Evolutionary conservation across 2,113 vertebrate species (phyloP).

Genomic region (Philantomba maxwellii): DNA sequence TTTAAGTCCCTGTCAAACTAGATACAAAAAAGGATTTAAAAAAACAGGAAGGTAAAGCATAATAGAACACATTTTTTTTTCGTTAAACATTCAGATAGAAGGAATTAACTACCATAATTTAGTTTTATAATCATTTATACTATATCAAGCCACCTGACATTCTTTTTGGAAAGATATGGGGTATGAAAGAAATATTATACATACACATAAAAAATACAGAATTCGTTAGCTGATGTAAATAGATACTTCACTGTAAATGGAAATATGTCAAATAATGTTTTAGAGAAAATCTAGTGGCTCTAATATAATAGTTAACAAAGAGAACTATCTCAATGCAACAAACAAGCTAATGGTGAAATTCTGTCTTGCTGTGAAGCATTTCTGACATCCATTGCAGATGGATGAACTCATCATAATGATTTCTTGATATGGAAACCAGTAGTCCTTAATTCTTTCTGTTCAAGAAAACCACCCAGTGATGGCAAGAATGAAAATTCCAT

Average conservation of each 20-base stretch:
- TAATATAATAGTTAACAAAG: neutral
- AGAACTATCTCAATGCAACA: neutral
- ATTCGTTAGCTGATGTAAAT: neutral
- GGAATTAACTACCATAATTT: slow-evolving; percentile 15
- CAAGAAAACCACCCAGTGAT: neutral
- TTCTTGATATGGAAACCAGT: neutral
- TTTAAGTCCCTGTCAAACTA: neutral
- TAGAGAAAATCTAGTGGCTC: neutral
- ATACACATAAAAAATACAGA: neutral
- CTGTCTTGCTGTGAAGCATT: neutral
- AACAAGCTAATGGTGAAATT: neutral
- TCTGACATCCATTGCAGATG: neutral
- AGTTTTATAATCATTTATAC: slow-evolving; percentile 65
- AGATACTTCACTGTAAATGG: neutral
- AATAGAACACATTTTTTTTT: neutral
- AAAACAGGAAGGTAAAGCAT: neutral
- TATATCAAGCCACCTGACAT: neutral
- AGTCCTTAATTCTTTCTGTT: neutral
- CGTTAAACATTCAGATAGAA: neutral
- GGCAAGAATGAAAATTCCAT: neutral
- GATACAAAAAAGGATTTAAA: neutral
- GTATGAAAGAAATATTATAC: neutral
- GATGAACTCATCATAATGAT: neutral
- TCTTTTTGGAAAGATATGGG: neutral
- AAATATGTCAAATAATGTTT: neutral